phyloP scores from a whole-genome alignment of 2,888 invertebrate genomes.

The Cryptocephalus primarius region DNA sequence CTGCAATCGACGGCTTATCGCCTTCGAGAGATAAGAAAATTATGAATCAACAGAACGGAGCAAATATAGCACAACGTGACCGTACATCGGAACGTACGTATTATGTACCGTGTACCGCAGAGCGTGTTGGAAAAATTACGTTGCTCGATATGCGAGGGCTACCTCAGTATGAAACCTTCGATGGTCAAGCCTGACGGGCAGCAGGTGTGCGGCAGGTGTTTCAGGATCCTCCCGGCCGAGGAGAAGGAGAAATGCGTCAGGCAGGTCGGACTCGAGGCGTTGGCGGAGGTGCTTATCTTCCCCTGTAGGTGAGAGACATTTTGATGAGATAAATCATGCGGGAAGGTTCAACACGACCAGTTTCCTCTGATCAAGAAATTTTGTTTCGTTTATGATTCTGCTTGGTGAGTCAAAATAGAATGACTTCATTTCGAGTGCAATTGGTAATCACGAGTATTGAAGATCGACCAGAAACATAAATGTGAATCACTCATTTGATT shows the following conservation, averaged over 20 bases:
- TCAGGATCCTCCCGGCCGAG: constrained; percentile 20
- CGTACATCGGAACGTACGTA: background rate
- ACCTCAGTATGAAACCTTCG: constrained; percentile 21
- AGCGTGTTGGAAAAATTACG: constrained; percentile 18
- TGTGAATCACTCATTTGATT: background rate
- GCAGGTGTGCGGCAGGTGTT: constrained; percentile 28
- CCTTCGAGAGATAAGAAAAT: too few relatives aligned
- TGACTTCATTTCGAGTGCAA: too few relatives aligned
- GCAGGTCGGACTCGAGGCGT: constrained; percentile 22
- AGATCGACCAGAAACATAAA: too few relatives aligned
- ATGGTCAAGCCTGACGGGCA: constrained; percentile 14
- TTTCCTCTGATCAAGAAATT: too few relatives aligned
- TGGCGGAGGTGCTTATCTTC: constrained; percentile 21
- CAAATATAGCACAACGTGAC: too few relatives aligned
- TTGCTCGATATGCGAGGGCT: constrained; percentile 22
- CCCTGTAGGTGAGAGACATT: constrained; percentile 17
- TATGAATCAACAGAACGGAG: too few relatives aligned
- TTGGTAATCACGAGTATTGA: too few relatives aligned
- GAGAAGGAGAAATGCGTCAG: constrained; percentile 19
- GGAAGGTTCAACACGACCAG: background rate
- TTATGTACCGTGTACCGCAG: constrained; percentile 21
- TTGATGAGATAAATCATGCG: too few relatives aligned
- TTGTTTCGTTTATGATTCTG: too few relatives aligned
- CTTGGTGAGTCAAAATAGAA: too few relatives aligned
- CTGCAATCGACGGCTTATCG: too few relatives aligned